Percentiles rank a stretch among this genome's conserved stretches.
These are phyloP conservation scores for Bradypodion pumilum DNA, from an alignment of 2,797 vertebrate genomes.

Conservation along the genomic window DNA sequence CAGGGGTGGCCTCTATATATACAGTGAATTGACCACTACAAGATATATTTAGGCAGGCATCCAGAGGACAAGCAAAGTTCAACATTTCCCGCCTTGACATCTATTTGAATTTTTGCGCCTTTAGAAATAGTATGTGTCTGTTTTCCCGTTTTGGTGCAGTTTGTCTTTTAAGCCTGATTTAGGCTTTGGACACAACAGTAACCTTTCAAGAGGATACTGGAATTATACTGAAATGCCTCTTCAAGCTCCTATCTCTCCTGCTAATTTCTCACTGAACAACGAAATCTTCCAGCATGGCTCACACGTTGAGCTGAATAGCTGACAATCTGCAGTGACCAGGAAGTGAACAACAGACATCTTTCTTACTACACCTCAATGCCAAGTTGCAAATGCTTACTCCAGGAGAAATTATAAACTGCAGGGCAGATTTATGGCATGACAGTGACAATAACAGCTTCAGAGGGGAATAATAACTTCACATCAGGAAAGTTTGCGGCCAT, in stretches of 20 bases:
- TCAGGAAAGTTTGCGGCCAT: background rate
- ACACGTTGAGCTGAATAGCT: background rate
- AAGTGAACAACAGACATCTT: slow-evolving; percentile 1
- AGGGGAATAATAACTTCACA: background rate
- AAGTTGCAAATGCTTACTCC: background rate
- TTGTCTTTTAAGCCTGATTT: too few relatives aligned
- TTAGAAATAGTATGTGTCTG: too few relatives aligned
- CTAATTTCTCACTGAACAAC: background rate
- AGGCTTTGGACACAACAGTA: too few relatives aligned
- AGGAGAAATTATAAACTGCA: background rate
- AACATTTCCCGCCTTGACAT: too few relatives aligned
- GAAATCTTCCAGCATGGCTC: slow-evolving; percentile 6
- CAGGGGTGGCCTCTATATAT: too few relatives aligned
- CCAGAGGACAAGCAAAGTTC: too few relatives aligned
- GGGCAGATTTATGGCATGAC: background rate
- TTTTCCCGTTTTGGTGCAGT: too few relatives aligned
- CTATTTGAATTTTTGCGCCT: too few relatives aligned
- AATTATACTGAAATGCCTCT: background rate
- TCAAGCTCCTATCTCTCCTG: background rate
- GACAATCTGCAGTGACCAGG: background rate
- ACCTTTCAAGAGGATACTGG: slow-evolving; percentile 11
- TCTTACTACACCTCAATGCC: background rate
- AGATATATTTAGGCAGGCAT: too few relatives aligned
- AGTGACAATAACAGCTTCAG: background rate
- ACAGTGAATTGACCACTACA: too few relatives aligned